phyloP scores from a whole-genome alignment of 2,888 invertebrate genomes.

The Opisthograptis luteolata region DNA sequence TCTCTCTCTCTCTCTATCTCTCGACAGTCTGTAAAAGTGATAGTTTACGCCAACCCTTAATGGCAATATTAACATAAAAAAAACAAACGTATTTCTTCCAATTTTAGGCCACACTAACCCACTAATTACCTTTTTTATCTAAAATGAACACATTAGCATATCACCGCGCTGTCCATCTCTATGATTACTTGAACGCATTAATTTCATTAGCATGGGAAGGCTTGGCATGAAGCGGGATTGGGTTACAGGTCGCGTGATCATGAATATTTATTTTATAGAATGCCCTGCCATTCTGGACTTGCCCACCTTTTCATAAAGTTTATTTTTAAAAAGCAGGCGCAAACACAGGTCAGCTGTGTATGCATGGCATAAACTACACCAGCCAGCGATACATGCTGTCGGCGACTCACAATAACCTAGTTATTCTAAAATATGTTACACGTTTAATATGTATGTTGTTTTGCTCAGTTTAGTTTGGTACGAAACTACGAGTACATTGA shows the following conservation, averaged over 20 bases:
- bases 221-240: slow-evolving; percentile 63
- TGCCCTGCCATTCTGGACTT: slow-evolving; percentile 55
- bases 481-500: too few species aligned
- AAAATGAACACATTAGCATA: slow-evolving; percentile 8
- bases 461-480: too few species aligned
- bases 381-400: too few species aligned
- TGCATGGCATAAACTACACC: slow-evolving; percentile 12
- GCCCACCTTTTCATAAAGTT: slow-evolving; percentile 53
- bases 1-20: too few species aligned
- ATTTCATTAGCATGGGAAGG: slow-evolving; percentile 64
- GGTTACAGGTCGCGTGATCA: slow-evolving; percentile 68
- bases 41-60: too few species aligned
- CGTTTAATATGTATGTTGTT: too few species aligned
- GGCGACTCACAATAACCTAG: too few species aligned
- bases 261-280: slow-evolving; percentile 69
- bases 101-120: too few species aligned
- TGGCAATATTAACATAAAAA: too few species aligned
- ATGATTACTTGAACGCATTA: slow-evolving; percentile 26
- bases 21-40: too few species aligned
- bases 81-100: too few species aligned
- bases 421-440: too few species aligned
- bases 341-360: slow-evolving; percentile 16
- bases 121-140: slow-evolving; percentile 14
- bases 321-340: slow-evolving; percentile 46
- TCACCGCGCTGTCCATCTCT: slow-evolving; percentile 24